Percentiles rank a stretch among this genome's conserved stretches.
Conservation (phyloP, 2,888 invertebrate species). For the Drosophila nr. perissopoda region DNA sequence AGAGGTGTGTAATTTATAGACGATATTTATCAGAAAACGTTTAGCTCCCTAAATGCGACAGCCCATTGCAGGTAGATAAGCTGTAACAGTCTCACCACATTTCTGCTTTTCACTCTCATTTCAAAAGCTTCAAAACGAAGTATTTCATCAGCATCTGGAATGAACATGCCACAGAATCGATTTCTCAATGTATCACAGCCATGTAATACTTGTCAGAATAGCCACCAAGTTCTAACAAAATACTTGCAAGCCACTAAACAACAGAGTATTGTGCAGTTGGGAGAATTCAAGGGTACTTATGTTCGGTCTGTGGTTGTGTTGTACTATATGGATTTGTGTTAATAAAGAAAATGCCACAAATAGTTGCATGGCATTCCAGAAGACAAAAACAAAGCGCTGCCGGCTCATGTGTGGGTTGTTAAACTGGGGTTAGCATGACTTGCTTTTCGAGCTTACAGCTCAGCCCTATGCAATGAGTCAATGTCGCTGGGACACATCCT, state of each 20-base stretch:
- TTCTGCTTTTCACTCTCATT: background rate
- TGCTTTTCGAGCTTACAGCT: background rate
- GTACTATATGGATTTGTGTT: slow-evolving; percentile 41
- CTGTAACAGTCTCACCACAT: background rate
- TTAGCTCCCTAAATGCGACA: background rate
- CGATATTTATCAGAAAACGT: background rate
- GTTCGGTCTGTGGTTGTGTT: slow-evolving; percentile 4
- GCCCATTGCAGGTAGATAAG: background rate
- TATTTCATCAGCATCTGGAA: background rate
- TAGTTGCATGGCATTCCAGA: slow-evolving; percentile 58
- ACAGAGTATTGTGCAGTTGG: background rate
- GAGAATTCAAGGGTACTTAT: no score
- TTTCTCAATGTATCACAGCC: background rate
- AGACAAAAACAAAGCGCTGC: slow-evolving; percentile 27
- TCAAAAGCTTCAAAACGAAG: background rate
- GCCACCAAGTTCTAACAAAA: background rate
- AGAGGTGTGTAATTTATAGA: background rate
- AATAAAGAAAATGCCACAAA: slow-evolving; percentile 66
- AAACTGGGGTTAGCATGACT: background rate
- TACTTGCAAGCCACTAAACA: background rate
- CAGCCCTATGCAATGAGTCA: slow-evolving; percentile 64
- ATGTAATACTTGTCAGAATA: no score
- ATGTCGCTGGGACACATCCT: slow-evolving; percentile 69
- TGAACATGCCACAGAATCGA: background rate
- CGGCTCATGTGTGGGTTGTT: background rate